Evolutionary conservation across 1,140 invertebrate genomes (phyloP).

Genomic region (Cheumatopsyche charites): DNA sequence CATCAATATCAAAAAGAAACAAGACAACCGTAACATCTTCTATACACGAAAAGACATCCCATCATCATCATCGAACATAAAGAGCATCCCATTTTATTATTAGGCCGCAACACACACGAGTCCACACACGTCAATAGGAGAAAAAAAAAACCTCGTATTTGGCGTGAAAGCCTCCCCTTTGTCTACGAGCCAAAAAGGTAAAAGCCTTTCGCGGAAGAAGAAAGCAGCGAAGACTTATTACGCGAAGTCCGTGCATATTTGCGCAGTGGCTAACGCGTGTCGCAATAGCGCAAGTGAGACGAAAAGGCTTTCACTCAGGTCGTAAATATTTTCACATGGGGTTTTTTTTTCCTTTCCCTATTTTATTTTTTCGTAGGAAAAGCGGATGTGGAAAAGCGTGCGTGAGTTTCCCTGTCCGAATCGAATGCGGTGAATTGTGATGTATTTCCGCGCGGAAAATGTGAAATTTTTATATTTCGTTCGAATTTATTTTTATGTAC

Average conservation of each 20-base stretch:
- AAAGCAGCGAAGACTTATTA: background rate
- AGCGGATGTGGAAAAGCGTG: too few relatives aligned
- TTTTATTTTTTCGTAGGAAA: too few relatives aligned
- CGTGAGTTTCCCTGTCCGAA: background rate
- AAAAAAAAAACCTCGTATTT: background rate
- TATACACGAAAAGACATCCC: too few relatives aligned
- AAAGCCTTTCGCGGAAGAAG: background rate
- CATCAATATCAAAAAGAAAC: too few relatives aligned
- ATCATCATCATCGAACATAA: background rate
- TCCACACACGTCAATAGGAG: background rate
- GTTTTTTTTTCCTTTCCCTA: background rate
- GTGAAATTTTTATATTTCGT: too few relatives aligned
- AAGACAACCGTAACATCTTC: too few relatives aligned
- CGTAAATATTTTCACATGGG: slow-evolving; percentile 16
- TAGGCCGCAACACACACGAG: background rate
- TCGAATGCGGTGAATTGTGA: too few relatives aligned
- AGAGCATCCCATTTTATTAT: background rate
- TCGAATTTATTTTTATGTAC: too few relatives aligned
- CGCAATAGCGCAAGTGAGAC: background rate
- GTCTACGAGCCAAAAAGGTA: slow-evolving; percentile 14
- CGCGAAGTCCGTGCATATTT: background rate
- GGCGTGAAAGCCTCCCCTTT: background rate
- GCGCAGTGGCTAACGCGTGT: background rate
- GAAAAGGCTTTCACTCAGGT: background rate
- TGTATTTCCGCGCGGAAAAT: too few relatives aligned